Base-by-base conservation (phyloP, 2,888 invertebrate genomes). In the Drosophila suboccidentalis region DNA sequence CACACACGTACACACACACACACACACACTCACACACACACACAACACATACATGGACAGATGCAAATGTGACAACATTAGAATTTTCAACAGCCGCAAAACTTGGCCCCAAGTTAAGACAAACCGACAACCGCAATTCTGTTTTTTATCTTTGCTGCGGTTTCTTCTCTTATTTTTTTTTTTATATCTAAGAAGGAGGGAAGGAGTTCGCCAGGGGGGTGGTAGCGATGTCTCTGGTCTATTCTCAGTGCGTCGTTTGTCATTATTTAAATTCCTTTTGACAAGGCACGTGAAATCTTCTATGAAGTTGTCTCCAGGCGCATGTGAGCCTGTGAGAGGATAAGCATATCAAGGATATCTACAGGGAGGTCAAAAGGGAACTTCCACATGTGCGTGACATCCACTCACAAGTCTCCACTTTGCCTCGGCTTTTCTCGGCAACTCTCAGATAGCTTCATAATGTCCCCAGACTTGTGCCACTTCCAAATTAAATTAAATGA, bases 261-360 rank as follows among this genome's bases (percentile, higher is more conserved):
- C 92, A 91, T 91, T 91, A 90, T 90, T 91, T 85, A 87, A 91
- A 89, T 79, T 90, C 91, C 89, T 80, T 86, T 82, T 90, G 92
- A 91, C 92, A 88, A 62, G 77, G 84, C 81, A 80, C 81, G 88
- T 82, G 82, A 86, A 70, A 66, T 81, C 87, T 68, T 67, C 78
- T 74, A 88, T 82, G 84, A 82, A 88, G 84, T 74, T 86, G 87
- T 91, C 82, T 83, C 78, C 80, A 70, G 61, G 55, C 80, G 62
- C 75, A 79, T 78, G 79, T 79, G 75, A 64, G 75, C 22, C 26
- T 6, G 26, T 26, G 26, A 36, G 55, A 22, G 75, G 75, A 76
- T 79, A 76, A 79, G 80, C 71, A 75, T 79, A 79, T 79, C 77
- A 71, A 61, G 80, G 49, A 59, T 60, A 79, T 72, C 76, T 66